Evolutionary conservation across 2,888 invertebrate genomes (phyloP), one percentile per base, ranked within the genome.

Genomic region (Dascillus cervinus): DNA sequence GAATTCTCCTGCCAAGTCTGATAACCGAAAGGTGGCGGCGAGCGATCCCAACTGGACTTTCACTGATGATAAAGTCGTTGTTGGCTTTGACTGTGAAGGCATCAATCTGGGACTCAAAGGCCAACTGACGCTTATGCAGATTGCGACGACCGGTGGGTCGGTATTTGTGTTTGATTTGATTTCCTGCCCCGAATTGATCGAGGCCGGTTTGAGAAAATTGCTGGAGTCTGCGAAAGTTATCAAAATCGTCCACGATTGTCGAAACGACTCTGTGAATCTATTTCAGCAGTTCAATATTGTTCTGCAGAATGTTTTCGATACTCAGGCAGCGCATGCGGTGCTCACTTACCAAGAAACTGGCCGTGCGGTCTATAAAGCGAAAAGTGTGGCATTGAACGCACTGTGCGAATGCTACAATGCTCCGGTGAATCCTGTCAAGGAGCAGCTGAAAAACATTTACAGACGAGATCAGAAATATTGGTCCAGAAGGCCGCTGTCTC

Each of bases 301-400:
- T 30, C 65, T 92, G 50, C 75, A 75, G 42, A 85, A 83, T 65
- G 87, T 94, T 28, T 92, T 94, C 62, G 92, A 94, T 60, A 92
- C 92, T 17, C 92, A 65, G 46, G 62, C 64, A 19, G 94, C 92
- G 22, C 90, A 95, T 64, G 87, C 92, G 30, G 84, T 95, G 6
- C 66, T 95, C 26, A 89, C 92, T 56, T 82, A 81, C 56, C 92
- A 92, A 67, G 86, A 89, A 52, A 86, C 83, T 37, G 82, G 82
- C 39, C 84, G 88, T 52, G 91, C 94, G 17, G 88, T 94, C 28
- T 89, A 92, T 60, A 95, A 95, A 70, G 89, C 91, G 29, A 92
- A 94, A 67, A 89, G 89, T 60, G 80, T 92, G 26, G 89, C 90
- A 49, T 70, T 95, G 34, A 90, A 91, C 69, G 86, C 91, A 30